These are phyloP conservation scores for Polydrusus cervinus DNA, from an alignment of 2,888 invertebrate species.

Conservation along the genomic window DNA sequence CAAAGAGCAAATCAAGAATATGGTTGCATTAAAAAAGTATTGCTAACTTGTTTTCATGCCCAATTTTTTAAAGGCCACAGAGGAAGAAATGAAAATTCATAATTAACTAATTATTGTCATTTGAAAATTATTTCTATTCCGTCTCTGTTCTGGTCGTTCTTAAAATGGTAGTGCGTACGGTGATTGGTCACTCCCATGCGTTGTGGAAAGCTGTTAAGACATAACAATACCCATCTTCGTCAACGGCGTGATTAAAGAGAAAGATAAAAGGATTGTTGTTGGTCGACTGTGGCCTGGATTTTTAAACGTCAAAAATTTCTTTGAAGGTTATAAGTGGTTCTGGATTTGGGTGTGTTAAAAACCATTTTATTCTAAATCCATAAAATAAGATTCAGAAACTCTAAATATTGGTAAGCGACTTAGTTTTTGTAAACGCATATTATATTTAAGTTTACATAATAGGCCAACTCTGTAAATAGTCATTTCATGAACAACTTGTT, in stretches of 20 bases:
- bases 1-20: too few species aligned
- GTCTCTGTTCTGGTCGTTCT: constrained; percentile 40
- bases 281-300: constrained; percentile 1
- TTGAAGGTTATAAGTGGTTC: constrained; percentile 44
- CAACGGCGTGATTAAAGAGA: constrained; percentile 11
- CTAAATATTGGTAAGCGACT: constrained; percentile 34
- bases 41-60: too few species aligned
- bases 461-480: constrained; percentile 36
- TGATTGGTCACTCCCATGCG: constrained; percentile 55
- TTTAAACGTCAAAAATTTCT: constrained; percentile 27
- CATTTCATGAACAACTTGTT: constrained; percentile 53
- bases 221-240: constrained; percentile 26
- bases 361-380: constrained; percentile 32
- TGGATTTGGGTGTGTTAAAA: constrained; percentile 59
- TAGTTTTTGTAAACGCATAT: not conserved
- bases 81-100: too few species aligned
- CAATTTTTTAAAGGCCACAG: too few species aligned
- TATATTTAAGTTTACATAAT: constrained; percentile 18
- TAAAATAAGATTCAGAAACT: constrained; percentile 15
- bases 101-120: too few species aligned
- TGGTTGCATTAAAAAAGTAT: too few species aligned
- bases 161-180: constrained; percentile 57
- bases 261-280: constrained; percentile 1
- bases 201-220: constrained; percentile 12
- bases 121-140: constrained; percentile 3